Conservation (phyloP, 2,113 vertebrate species). For the Edolisoma coerulescens region DNA sequence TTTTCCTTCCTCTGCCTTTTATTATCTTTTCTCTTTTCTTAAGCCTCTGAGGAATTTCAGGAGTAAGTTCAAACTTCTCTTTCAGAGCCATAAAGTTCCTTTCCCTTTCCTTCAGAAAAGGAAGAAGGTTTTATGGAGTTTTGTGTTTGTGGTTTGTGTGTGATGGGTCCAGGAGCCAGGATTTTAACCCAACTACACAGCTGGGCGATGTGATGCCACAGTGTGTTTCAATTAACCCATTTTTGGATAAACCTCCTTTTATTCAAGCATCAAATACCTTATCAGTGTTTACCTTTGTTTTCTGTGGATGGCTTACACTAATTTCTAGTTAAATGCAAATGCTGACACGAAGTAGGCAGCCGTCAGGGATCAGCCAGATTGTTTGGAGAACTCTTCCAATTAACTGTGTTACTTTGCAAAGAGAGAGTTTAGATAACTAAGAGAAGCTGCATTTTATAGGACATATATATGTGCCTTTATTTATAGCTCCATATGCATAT, state of each 20-base stretch:
- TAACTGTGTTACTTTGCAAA: background rate
- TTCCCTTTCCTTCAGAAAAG: background rate
- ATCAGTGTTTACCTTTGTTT: background rate
- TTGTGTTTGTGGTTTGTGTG: background rate
- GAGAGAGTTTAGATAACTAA: background rate
- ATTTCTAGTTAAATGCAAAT: background rate
- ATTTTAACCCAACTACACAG: background rate
- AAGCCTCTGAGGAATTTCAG: constrained; percentile 42
- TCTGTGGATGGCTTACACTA: background rate
- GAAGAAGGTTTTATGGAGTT: constrained; percentile 20
- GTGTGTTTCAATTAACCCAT: background rate
- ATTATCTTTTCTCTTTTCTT: background rate
- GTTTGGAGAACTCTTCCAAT: constrained; percentile 8
- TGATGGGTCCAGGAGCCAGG: background rate
- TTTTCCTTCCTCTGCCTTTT: background rate
- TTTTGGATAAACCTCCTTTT: background rate
- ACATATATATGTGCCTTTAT: background rate
- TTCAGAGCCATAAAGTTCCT: constrained; percentile 15
- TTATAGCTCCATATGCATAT: background rate
- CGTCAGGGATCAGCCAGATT: background rate
- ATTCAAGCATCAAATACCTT: background rate
- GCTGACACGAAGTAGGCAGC: background rate
- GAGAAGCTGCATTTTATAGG: background rate
- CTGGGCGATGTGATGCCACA: background rate
- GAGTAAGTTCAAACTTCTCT: constrained; percentile 27